Percentiles rank a stretch among this genome's conserved stretches.
Evolutionary conservation across 2,888 invertebrate species (phyloP).

Genomic region (Himalopsyche tibetana): DNA sequence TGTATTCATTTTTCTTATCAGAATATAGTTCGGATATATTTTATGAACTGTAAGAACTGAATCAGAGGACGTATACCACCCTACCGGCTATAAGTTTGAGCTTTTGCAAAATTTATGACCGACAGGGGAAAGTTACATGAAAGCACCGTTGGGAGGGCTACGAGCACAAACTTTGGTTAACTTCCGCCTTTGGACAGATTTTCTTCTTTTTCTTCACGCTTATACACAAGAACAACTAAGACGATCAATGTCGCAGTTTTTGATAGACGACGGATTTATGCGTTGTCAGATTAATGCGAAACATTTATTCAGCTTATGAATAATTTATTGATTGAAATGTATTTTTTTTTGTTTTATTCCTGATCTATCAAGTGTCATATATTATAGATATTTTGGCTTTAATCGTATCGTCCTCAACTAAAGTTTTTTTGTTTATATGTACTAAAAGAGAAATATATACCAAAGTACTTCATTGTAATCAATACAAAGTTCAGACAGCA

Average conservation of each 20-base stretch:
- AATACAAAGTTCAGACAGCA: too few species aligned
- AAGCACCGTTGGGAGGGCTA: constrained; percentile 58
- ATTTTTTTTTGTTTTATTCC: too few species aligned
- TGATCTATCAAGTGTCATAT: too few species aligned
- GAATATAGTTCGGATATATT: constrained; percentile 17
- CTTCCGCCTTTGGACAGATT: constrained; percentile 45
- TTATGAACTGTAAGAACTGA: constrained; percentile 37
- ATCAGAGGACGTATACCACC: constrained; percentile 21
- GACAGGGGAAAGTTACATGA: constrained; percentile 58
- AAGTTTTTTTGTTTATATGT: too few species aligned
- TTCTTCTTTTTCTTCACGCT: constrained; percentile 50
- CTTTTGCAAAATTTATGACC: constrained; percentile 61
- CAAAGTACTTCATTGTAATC: too few species aligned
- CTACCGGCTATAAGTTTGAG: constrained; percentile 52
- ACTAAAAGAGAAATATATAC: too few species aligned
- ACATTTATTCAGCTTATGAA: too few species aligned
- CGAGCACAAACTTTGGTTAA: constrained; percentile 51
- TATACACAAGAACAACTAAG: constrained; percentile 49
- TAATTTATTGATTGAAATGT: too few species aligned
- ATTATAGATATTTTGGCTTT: too few species aligned
- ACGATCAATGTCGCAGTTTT: constrained; percentile 47
- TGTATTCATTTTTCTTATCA: neutral
- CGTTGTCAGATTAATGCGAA: too few species aligned
- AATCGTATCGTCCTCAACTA: too few species aligned
- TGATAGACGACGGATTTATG: neutral